Evolutionary conservation across 2,113 vertebrate species (phyloP), one percentile per base, ranked within the genome.

Genomic region (Scatophagus argus): DNA sequence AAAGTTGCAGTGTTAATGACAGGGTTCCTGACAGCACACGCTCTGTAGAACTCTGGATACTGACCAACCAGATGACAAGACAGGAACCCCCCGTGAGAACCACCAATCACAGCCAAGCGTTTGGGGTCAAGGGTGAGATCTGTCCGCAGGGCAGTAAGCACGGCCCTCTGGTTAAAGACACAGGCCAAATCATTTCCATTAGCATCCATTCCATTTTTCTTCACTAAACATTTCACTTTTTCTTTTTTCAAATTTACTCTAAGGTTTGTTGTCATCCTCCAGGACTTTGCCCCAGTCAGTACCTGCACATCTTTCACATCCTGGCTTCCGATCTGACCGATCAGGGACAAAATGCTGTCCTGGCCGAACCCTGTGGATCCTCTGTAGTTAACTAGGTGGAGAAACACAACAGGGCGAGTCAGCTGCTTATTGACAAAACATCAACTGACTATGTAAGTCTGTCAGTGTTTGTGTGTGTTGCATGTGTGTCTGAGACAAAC

Each of bases 241-340:
- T 59, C n/a, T n/a, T n/a, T n/a, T n/a, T n/a, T n/a, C n/a, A n/a
- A n/a, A n/a, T n/a, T 32, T 8, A n/a, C 21, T 25, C 8, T 19
- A 1, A 14, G 8, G 4, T 23, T n/a, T n/a, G n/a, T n/a, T n/a
- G n/a, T n/a, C 12, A 31, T 1, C 31, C 6, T 46, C 13, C 25
- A 56, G 17, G 17, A 75, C 29, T 43, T 2, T 49, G n/a, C 39
- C 19, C 31, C 2, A 44, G 21, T 16, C 12, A 63, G 67, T 86
- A 97, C 96, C 95, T 96, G 96, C 8, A 96, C 95, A 67, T 97
- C 96, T 14, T 88, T 93, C 27, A 97, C 95, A 2, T 97, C 96
- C 87, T 96, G 96, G 63, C 79, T 89, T 41, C 96, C 96, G 16
- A 96, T 89, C 0, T n/a, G 93, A 69, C 95, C 93, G 3, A 95